These are phyloP conservation scores for Norana najaformis DNA, from an alignment of 2,888 invertebrate species.

Conservation along the genomic window DNA sequence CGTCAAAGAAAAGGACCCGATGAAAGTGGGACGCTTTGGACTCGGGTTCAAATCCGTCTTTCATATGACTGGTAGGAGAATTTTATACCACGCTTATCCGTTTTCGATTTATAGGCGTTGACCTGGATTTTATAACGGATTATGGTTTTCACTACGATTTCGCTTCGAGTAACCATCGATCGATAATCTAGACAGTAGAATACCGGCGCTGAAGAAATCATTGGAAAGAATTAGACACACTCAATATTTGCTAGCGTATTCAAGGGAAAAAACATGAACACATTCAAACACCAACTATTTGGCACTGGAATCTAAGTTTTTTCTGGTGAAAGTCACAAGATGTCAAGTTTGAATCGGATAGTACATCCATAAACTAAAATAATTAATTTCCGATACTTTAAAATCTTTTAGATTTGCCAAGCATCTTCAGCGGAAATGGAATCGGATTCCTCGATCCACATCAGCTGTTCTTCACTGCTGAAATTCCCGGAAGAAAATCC, in stretches of 20 bases:
- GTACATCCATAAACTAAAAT: too few species aligned
- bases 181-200: too few species aligned
- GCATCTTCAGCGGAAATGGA: conserved; percentile 52
- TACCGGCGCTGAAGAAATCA: too few species aligned
- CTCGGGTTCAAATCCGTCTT: conserved; percentile 59
- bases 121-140: too few species aligned
- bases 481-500: conserved; percentile 30
- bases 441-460: conserved; percentile 54
- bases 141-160: too few species aligned
- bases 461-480: conserved; percentile 44
- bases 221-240: too few species aligned
- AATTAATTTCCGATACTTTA: background rate
- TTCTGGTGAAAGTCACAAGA: background rate
- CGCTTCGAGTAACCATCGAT: too few species aligned
- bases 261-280: too few species aligned
- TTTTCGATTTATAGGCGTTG: too few species aligned
- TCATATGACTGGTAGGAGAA: conserved; percentile 51
- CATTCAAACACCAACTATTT: too few species aligned
- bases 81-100: too few species aligned
- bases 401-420: conserved; percentile 50
- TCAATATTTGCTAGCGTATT: background rate
- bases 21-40: conserved; percentile 55
- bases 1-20: conserved; percentile 49
- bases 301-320: too few species aligned
- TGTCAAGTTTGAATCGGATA: background rate